These are phyloP conservation scores for Cenopis cana DNA, from an alignment of 2,888 invertebrate species.

Conservation along the genomic window DNA sequence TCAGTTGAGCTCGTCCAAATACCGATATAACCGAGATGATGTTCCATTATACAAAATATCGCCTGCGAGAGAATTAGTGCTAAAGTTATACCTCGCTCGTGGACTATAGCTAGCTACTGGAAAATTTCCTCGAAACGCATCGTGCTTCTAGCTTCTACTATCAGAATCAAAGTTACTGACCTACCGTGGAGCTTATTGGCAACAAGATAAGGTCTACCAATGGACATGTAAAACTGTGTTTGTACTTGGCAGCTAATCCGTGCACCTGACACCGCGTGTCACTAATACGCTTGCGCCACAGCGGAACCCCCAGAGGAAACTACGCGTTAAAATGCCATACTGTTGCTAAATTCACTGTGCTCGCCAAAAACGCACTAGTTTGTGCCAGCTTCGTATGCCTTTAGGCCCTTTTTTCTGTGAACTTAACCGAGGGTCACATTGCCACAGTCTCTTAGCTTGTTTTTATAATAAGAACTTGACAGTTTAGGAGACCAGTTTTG, in stretches of 20 bases:
- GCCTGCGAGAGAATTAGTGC: too few species aligned
- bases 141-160: too few species aligned
- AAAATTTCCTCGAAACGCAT: not conserved
- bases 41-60: too few species aligned
- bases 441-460: constrained; percentile 12
- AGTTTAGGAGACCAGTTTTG: constrained; percentile 16
- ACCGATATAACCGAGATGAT: too few species aligned
- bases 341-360: constrained; percentile 6
- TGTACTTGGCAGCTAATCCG: constrained; percentile 8
- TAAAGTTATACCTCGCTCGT: too few species aligned
- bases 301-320: constrained; percentile 31
- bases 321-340: constrained; percentile 24
- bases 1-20: too few species aligned
- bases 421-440: not conserved
- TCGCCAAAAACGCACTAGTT: not conserved
- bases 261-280: constrained; percentile 29
- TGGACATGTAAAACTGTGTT: too few species aligned
- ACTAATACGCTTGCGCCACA: constrained; percentile 15
- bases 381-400: not conserved
- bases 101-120: too few species aligned
- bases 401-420: not conserved
- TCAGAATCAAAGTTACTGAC: too few species aligned
- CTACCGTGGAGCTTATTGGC: too few species aligned
- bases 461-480: constrained; percentile 27
- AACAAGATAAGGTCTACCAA: too few species aligned